Evolutionary conservation across 2,113 vertebrate genomes (phyloP).

Genomic region (human (Homo sapiens)): DNA sequence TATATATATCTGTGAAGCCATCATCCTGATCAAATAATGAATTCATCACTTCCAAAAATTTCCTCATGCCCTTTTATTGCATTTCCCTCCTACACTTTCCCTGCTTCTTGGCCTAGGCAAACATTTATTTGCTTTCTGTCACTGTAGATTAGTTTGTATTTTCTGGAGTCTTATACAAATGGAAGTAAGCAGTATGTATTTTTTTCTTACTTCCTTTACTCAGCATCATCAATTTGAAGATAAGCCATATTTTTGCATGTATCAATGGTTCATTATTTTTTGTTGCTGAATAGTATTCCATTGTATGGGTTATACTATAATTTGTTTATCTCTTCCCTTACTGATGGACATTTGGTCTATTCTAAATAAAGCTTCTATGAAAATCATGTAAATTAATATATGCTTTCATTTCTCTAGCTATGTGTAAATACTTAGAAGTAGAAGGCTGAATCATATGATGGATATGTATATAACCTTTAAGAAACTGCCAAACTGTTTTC

Average conservation of each 20-base stretch:
- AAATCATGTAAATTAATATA: not conserved
- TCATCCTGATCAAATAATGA: not conserved
- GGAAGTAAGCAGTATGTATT: not conserved
- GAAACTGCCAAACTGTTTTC: not conserved
- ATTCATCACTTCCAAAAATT: not conserved
- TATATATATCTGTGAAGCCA: not conserved
- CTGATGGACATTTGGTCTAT: not conserved
- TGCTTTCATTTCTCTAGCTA: not conserved
- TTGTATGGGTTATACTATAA: not conserved
- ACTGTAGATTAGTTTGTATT: not conserved
- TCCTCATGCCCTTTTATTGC: not conserved
- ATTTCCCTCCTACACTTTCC: not conserved
- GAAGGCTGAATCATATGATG: not conserved
- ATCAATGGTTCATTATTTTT: not conserved
- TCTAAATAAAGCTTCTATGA: not conserved
- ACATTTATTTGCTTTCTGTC: not conserved
- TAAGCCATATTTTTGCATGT: not conserved
- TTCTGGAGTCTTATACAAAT: not conserved
- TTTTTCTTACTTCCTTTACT: not conserved
- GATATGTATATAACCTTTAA: not conserved
- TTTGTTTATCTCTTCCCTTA: not conserved
- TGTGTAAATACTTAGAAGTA: not conserved
- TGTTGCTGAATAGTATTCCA: not conserved
- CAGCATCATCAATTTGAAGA: not conserved
- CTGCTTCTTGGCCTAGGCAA: not conserved